These are phyloP conservation scores for Centropyge bicolor DNA, from an alignment of 2,797 vertebrate genomes.

Conservation along the genomic window DNA sequence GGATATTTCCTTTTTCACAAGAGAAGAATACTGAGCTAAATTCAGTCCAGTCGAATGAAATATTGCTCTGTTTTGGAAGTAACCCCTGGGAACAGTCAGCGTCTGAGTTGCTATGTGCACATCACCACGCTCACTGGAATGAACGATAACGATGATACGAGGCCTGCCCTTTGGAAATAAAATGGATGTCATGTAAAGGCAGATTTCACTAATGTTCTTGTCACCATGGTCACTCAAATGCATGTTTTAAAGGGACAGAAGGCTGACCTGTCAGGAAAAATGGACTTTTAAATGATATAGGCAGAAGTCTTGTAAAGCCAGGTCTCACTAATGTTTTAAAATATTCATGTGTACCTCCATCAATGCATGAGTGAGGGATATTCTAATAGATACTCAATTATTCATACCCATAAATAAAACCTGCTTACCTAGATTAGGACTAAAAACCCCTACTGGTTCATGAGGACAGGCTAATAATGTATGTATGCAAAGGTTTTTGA, in stretches of 20 bases:
- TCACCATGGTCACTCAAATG: slow-evolving; percentile 75
- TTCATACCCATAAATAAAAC: slow-evolving; percentile 88
- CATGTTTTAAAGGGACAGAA: slow-evolving; percentile 77
- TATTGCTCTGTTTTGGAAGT: background rate
- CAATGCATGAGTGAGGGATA: slow-evolving; percentile 81
- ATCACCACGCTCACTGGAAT: background rate
- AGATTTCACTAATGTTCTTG: slow-evolving; percentile 69
- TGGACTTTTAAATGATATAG: slow-evolving; percentile 83
- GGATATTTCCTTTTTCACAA: background rate
- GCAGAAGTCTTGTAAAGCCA: slow-evolving; percentile 83
- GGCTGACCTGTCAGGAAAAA: slow-evolving; percentile 80
- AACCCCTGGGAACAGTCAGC: background rate
- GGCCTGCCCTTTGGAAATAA: slow-evolving; percentile 34
- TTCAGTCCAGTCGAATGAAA: background rate
- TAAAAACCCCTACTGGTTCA: slow-evolving; percentile 70
- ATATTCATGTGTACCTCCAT: slow-evolving; percentile 87
- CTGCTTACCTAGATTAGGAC: slow-evolving; percentile 82
- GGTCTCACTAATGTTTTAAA: slow-evolving; percentile 85
- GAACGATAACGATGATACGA: slow-evolving; percentile 22
- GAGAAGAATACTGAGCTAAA: background rate
- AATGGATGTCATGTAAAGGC: slow-evolving; percentile 67
- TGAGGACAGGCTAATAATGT: slow-evolving; percentile 71
- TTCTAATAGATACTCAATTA: slow-evolving; percentile 88
- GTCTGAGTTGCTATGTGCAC: background rate
- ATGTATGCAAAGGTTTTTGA: slow-evolving; percentile 72